A percentile compares a stretch with the other conserved stretches of the same genome.
Evolutionary conservation across 1,140 invertebrate genomes (phyloP).

Genomic region (Pseudobourletiella spinata): DNA sequence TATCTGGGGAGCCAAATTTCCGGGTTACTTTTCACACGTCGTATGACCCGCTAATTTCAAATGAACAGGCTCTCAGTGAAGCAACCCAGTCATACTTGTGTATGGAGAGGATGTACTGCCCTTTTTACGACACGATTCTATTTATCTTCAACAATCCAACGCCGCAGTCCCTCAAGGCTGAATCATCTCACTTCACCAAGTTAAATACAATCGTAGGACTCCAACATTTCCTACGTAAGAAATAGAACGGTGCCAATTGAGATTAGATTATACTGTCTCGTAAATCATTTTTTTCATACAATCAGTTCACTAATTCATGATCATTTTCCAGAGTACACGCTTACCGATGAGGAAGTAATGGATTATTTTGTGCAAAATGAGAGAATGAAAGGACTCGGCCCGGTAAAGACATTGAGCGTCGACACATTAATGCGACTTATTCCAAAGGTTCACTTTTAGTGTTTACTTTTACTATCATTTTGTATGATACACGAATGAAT

Average conservation of each 20-base stretch:
- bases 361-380: constrained; percentile 9
- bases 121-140: constrained; percentile 24
- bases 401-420: constrained; percentile 5
- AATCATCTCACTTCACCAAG: not conserved
- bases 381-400: constrained; percentile 6
- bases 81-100: constrained; percentile 9
- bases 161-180: constrained; percentile 6
- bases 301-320: not conserved
- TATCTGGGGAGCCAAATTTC: too few relatives aligned
- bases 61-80: constrained; percentile 14
- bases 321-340: constrained; percentile 17
- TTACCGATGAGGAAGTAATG: constrained; percentile 17
- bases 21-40: too few relatives aligned
- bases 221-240: constrained; percentile 21
- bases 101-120: constrained; percentile 25
- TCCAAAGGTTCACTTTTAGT: constrained; percentile 8
- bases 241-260: not conserved
- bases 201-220: constrained; percentile 19
- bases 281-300: not conserved
- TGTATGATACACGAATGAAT: too few relatives aligned
- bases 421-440: constrained; percentile 15
- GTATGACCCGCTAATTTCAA: too few relatives aligned
- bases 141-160: constrained; percentile 26
- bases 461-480: too few relatives aligned
- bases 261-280: too few relatives aligned